These are phyloP conservation scores for Cremastinae sp. DNA, from an alignment of 2,888 invertebrate genomes.

Conservation along the genomic window DNA sequence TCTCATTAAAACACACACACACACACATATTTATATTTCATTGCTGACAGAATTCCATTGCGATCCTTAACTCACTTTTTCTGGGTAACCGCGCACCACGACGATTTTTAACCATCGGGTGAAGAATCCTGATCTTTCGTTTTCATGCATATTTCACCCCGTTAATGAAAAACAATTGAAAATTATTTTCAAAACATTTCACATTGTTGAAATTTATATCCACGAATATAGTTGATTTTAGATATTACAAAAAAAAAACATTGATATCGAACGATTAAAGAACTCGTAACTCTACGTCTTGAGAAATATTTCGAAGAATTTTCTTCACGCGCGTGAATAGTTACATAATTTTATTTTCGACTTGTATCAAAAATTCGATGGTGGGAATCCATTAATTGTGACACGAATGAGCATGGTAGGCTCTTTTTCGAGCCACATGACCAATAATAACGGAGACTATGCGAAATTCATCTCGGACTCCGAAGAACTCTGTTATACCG, in stretches of 20 bases:
- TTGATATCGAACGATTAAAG: too few species aligned
- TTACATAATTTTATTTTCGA: neutral
- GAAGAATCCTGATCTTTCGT: conserved; percentile 70
- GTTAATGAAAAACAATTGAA: neutral
- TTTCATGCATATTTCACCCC: conserved; percentile 72
- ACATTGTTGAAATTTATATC: too few species aligned
- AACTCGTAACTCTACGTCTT: too few species aligned
- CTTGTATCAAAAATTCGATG: neutral
- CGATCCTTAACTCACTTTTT: conserved; percentile 68
- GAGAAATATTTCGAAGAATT: conserved; percentile 2
- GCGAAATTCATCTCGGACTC: neutral
- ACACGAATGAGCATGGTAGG: neutral
- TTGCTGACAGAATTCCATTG: neutral
- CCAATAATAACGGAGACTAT: too few species aligned
- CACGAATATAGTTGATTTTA: too few species aligned
- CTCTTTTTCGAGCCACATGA: neutral
- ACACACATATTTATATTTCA: neutral
- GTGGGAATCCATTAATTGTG: too few species aligned
- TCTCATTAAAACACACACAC: too few species aligned
- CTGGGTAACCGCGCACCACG: conserved; percentile 71
- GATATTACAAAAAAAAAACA: too few species aligned
- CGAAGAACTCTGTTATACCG: conserved; percentile 29
- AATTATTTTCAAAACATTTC: too few species aligned
- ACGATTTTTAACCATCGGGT: conserved; percentile 75
- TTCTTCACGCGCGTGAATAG: too few species aligned